Percentiles rank a stretch among this genome's conserved stretches.
Evolutionary conservation across 2,888 invertebrate species (phyloP).

Genomic region (Hirudinaria manillensis): DNA sequence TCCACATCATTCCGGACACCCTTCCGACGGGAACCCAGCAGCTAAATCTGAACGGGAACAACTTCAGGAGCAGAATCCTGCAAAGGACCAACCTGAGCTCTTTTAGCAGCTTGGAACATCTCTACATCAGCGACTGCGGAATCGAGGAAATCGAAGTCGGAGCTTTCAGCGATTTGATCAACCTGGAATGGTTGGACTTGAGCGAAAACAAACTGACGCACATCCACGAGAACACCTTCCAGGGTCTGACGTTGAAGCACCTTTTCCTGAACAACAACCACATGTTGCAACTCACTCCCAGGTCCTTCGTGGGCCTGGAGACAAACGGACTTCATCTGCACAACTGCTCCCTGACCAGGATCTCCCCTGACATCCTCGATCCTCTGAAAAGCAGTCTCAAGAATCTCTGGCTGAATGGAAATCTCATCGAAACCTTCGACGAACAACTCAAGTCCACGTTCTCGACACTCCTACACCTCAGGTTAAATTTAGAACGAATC

Average conservation of each 20-base stretch:
- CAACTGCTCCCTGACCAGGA: slow-evolving; percentile 46
- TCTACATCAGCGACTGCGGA: slow-evolving; percentile 50
- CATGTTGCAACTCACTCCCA: slow-evolving; percentile 44
- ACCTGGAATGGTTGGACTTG: slow-evolving; percentile 49
- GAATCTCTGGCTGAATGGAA: slow-evolving; percentile 50
- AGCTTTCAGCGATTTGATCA: slow-evolving; percentile 49
- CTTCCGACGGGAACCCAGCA: slow-evolving; percentile 47
- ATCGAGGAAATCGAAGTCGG: slow-evolving; percentile 48
- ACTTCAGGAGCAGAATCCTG: slow-evolving; percentile 45
- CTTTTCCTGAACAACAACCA: slow-evolving; percentile 51
- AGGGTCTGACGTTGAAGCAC: slow-evolving; percentile 48
- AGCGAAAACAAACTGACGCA: slow-evolving; percentile 49
- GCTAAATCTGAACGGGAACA: slow-evolving; percentile 49
- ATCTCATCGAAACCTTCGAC: slow-evolving; percentile 47
- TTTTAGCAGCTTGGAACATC: slow-evolving; percentile 45
- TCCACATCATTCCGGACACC: slow-evolving; percentile 46
- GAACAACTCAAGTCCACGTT: slow-evolving; percentile 46
- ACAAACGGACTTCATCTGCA: slow-evolving; percentile 51
- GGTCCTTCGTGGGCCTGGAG: slow-evolving; percentile 47
- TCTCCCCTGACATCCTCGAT: slow-evolving; percentile 45
- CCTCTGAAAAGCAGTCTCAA: slow-evolving; percentile 48
- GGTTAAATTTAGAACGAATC: slow-evolving; percentile 33
- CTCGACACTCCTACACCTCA: slow-evolving; percentile 45
- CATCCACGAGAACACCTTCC: slow-evolving; percentile 50
- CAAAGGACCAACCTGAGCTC: slow-evolving; percentile 47